These are phyloP conservation scores for Geophilus truncorum DNA, from an alignment of 2,888 invertebrate genomes.

Conservation along the genomic window DNA sequence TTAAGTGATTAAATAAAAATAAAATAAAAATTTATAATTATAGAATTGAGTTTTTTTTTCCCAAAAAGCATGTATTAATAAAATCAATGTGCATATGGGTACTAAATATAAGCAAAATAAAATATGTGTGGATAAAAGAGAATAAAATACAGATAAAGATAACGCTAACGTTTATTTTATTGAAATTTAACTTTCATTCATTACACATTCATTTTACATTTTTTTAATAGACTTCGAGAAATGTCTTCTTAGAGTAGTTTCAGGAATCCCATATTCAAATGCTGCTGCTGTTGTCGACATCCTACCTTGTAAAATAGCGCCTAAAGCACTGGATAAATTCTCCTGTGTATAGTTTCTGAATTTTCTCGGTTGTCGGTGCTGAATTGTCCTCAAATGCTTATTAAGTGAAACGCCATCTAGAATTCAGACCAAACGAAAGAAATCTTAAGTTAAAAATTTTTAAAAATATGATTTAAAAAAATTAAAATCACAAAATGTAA, in stretches of 20 bases:
- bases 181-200: too few relatives aligned
- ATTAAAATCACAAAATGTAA: too few relatives aligned
- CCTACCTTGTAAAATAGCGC: not conserved
- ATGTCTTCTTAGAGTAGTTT: not conserved
- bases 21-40: not conserved
- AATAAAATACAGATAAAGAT: too few relatives aligned
- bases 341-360: not conserved
- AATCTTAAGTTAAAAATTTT: not conserved
- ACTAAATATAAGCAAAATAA: too few relatives aligned
- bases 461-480: too few relatives aligned
- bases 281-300: not conserved
- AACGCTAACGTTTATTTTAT: too few relatives aligned
- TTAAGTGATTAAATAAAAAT: not conserved
- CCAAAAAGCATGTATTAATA: too few relatives aligned
- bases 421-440: not conserved
- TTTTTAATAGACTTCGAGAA: too few relatives aligned
- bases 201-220: too few relatives aligned
- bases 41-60: too few relatives aligned
- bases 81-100: not conserved
- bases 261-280: not conserved
- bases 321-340: not conserved
- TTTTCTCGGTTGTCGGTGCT: not conserved
- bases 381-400: too few relatives aligned
- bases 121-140: too few relatives aligned
- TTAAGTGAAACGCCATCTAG: not conserved